Evolutionary conservation across 2,888 invertebrate genomes (phyloP), one percentile per base, ranked within the genome.

Genomic region (Mechanitis mazaeus): DNA sequence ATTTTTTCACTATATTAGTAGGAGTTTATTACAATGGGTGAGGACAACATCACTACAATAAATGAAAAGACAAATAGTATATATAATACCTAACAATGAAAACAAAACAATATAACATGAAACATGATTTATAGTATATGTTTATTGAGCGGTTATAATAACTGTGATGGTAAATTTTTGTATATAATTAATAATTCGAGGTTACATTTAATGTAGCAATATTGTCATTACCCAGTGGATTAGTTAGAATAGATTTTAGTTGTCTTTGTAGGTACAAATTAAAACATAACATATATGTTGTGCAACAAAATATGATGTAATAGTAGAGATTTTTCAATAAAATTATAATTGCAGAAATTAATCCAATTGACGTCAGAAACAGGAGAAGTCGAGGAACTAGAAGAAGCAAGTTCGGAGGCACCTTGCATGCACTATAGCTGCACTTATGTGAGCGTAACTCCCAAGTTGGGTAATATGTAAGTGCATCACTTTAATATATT

Each of bases 391-490:
- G 87, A 87, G 59, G 87, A 87, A n/a, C 60, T 83, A 6, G 80
- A 79, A 1, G 88, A 87, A 33, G 84, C 83, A 1, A 73, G 71
- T 3, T 65, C 69, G 1, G 71, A 85, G 46, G 74, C 81, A 3
- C 78, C 80, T 2, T 88, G 89, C 65, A 81, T 85, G 79, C 87
- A 87, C 65, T 88, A 87, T 72, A 88, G 85, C 72, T 85, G 87
- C 71, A 80, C 84, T 0, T 90, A 89, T 66, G 81, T 87, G 63
- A 87, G 87, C 70, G 87, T 90, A 33, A 88, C 88, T 1, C 85
- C 85, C 1, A 83, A 83, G 59, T 70, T 90, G 3, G 74, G 85
- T 3, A 89, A 89, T 66, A 69, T 81, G 90, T 90, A 63, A 81
- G 88, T 79, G 60, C 55, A n/a, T 31, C 7, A 7, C 31, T n/a